These are phyloP conservation scores for Protodeltote pygarga DNA, from an alignment of 2,888 invertebrate genomes.

Conservation along the genomic window DNA sequence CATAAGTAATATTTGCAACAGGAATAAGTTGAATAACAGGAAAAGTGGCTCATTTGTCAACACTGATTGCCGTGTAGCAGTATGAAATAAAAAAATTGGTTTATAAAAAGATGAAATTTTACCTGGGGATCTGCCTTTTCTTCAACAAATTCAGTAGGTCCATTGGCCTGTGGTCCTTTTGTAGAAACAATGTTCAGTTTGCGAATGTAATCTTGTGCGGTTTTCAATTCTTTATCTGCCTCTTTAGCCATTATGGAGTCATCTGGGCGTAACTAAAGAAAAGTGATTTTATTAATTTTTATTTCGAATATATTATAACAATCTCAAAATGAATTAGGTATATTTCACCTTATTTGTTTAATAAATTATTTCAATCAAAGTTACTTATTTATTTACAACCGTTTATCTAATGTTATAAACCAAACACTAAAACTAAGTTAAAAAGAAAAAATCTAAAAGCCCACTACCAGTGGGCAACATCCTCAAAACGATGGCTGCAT, in stretches of 20 bases:
- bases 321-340: too few relatives aligned
- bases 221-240: slow-evolving; percentile 93
- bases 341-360: too few relatives aligned
- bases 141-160: slow-evolving; percentile 88
- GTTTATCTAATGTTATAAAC: too few relatives aligned
- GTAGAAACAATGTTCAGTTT: slow-evolving; percentile 94
- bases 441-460: too few relatives aligned
- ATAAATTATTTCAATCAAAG: background rate
- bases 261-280: slow-evolving; percentile 91
- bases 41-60: too few relatives aligned
- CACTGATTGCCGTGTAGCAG: too few relatives aligned
- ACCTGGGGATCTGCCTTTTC: slow-evolving; percentile 90
- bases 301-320: too few relatives aligned
- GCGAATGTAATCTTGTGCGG: slow-evolving; percentile 95
- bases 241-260: slow-evolving; percentile 93
- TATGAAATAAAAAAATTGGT: background rate
- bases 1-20: too few relatives aligned
- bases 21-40: too few relatives aligned
- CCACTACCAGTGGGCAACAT: too few relatives aligned
- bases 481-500: too few relatives aligned
- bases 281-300: background rate
- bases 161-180: slow-evolving; percentile 93
- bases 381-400: background rate
- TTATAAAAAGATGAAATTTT: background rate
- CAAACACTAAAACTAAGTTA: too few relatives aligned